Evolutionary conservation across 1,140 invertebrate genomes (phyloP), one percentile per base, ranked within the genome.

Genomic region (Holotrichia oblita): DNA sequence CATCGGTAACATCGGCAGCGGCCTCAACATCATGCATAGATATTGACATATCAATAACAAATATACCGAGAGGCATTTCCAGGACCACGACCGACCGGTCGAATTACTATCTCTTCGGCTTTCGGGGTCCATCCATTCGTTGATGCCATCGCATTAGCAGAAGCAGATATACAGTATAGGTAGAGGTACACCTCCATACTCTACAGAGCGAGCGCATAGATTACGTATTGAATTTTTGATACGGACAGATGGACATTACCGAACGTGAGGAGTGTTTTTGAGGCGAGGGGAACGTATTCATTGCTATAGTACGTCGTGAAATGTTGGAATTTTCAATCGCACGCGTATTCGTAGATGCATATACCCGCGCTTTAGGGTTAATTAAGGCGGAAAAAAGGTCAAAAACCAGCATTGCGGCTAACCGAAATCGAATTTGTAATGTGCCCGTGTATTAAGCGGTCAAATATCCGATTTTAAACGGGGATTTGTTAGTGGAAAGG

Each of bases 41-140:
- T 64, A 64, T 64, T 64, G 61, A 64, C 61, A 64, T 64, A 64
- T 64, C 61, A 64, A 64, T 64, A 64, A 64, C 61, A 64, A 64
- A 64, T 64, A 64, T 20, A 14, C 12, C n/a, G 61, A 48, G 44
- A 48, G 44, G 44, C 10, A 48, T 48, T 48, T 48, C 44, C 44
- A 48, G 44, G 40, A 41, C 40, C 40, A 4, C 40, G 40, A 2
- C n/a, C n/a, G n/a, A 3, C n/a, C 44, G 44, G 44, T 48, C 40
- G 40, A n/a, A n/a, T 10, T 48, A 10, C 44, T 48, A 10, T 48
- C 44, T 48, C 44, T 8, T 10, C 44, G 8, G 44, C 12, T 48
- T 48, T 48, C 44, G 44, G 12, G 44, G n/a, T 48, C 44, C 44
- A n/a, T 48, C 3, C 44, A 48, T 48, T 48, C 44, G 44, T 48